Conservation (phyloP, 2,888 invertebrate genomes). For the Carcina quercana region DNA sequence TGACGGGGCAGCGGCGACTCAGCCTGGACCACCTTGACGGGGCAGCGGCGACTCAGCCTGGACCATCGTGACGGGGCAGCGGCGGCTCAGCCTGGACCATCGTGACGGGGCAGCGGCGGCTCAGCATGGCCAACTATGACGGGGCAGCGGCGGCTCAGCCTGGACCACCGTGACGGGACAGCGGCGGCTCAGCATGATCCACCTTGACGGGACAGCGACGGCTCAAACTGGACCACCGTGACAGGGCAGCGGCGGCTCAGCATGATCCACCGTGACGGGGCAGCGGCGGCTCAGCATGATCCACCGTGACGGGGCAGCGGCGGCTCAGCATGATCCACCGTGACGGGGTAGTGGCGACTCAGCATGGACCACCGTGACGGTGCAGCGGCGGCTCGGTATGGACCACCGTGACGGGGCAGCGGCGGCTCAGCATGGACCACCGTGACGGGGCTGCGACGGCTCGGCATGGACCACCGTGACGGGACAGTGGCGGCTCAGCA, state of each 20-base stretch:
- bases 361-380: slow-evolving; percentile 5
- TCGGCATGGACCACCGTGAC: neutral
- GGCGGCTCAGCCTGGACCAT: neutral
- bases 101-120: slow-evolving; percentile 5
- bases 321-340: slow-evolving; percentile 1
- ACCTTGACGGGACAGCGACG: slow-evolving; percentile 7
- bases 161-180: neutral
- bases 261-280: slow-evolving; percentile 3
- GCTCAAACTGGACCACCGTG: neutral
- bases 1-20: slow-evolving; percentile 5
- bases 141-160: slow-evolving; percentile 2
- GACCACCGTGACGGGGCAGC: slow-evolving; percentile 9
- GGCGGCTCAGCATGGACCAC: slow-evolving; percentile 1
- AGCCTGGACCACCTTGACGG: neutral
- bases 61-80: neutral
- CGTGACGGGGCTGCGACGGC: slow-evolving; percentile 8
- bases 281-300: slow-evolving; percentile 1
- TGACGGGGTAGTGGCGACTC: slow-evolving; percentile 9
- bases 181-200: neutral
- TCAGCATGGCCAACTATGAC: slow-evolving; percentile 2
- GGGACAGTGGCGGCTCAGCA: neutral
- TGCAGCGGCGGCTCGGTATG: slow-evolving; percentile 11
- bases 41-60: neutral
- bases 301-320: slow-evolving; percentile 8
- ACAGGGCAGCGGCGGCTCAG: neutral